Base-by-base conservation (phyloP, 1,140 invertebrate species). In the Heliothis subflexa region DNA sequence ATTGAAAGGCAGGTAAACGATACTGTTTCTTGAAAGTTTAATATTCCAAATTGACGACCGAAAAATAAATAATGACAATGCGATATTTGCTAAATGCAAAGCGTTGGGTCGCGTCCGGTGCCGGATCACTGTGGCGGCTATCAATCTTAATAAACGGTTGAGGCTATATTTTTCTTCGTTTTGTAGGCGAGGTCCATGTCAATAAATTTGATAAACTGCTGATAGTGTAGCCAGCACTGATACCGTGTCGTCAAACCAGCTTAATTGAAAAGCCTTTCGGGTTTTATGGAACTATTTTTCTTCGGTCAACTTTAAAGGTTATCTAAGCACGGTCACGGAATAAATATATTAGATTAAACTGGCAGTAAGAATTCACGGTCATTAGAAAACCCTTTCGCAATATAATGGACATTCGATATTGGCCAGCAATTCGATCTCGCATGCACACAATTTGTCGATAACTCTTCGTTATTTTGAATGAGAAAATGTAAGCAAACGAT, bases 81-180 rank as follows among this genome's bases (percentile, higher is more conserved):
- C 74, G 62, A 77, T 77, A 77, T 81, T 83, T 72, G 81, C 70
- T 83, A 83, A 85, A 86, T 81, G 80, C 83, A 81, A 85, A 85
- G 73, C 33, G 25, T 77, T 50, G 52, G 74, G 33, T 68, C 79
- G 74, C 28, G 72, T 77, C 79, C 84, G 83, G 73, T 77, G 47
- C 80, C 71, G 83, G 79, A 79, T 83, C 74, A 76, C 78, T 78
- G 61, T 62, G 68, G 62, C 82, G 71, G 66, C 82, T 81, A 88
- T 89, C 88, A 89, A 89, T 89, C 88, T 86, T 84, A 88, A 89
- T 85, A 85, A 80, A 81, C 47, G 68, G 54, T 77, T 82, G 83
- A 75, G 73, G 79, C 81, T 71, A 85, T 83, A 85, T 85, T 85
- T 83, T 85, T 78, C 80, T 85, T 85, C 71, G 80, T 73, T 78